Evolutionary conservation across 2,113 vertebrate species (phyloP).

Genomic region (Leiothrix lutea): DNA sequence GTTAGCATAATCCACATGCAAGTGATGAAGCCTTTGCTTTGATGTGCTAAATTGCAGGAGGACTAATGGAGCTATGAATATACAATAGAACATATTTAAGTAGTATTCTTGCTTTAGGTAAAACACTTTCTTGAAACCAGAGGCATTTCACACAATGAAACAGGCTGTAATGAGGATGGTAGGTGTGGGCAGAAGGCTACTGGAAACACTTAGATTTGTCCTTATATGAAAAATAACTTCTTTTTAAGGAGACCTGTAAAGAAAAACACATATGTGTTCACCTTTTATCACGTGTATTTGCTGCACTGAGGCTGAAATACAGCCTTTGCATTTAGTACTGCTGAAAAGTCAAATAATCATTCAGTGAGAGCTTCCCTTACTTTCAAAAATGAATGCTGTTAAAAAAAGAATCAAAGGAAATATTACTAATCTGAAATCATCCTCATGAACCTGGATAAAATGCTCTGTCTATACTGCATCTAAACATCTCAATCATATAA

Average conservation of each 20-base stretch:
- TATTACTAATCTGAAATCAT: constrained; percentile 51
- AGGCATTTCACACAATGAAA: constrained; percentile 81
- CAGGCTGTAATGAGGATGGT: constrained; percentile 57
- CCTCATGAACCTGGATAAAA: constrained; percentile 55
- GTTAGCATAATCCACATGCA: constrained; percentile 88
- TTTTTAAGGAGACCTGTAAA: background rate
- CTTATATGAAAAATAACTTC: constrained; percentile 41
- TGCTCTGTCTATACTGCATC: constrained; percentile 62
- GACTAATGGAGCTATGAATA: constrained; percentile 91
- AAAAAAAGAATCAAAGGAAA: constrained; percentile 48
- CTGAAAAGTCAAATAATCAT: constrained; percentile 44
- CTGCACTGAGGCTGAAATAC: constrained; percentile 6
- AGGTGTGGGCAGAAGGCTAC: constrained; percentile 51
- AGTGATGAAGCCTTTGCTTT: constrained; percentile 85
- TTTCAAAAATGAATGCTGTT: constrained; percentile 48
- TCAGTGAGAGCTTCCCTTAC: constrained; percentile 8
- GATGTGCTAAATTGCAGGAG: constrained; percentile 88
- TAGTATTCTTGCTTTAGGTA: constrained; percentile 85
- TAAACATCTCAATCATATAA: constrained; percentile 69
- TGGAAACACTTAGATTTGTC: constrained; percentile 65
- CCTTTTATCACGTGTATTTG: constrained; percentile 27
- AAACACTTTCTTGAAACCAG: constrained; percentile 82
- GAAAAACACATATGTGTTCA: background rate
- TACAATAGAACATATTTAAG: constrained; percentile 90
- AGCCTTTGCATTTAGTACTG: background rate